phyloP scores from a whole-genome alignment of 2,113 vertebrate genomes.

The Diglossa brunneiventris region DNA sequence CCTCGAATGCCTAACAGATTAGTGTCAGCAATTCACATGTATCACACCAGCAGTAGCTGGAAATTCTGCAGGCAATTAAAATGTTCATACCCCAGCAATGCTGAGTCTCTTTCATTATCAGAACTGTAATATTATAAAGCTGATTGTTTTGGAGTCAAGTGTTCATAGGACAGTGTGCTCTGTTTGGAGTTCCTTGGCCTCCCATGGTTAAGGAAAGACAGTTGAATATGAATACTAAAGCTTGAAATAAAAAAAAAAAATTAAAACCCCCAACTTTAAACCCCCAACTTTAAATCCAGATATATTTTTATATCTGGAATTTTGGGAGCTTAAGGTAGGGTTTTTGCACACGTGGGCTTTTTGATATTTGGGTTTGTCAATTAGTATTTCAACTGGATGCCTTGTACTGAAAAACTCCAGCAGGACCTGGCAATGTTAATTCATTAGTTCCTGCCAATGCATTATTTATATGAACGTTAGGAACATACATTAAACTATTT shows the following conservation, averaged over 20 bases:
- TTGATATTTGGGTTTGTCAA: neutral
- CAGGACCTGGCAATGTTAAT: neutral
- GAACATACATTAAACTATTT: neutral
- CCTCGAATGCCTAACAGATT: neutral
- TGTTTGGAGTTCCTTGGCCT: neutral
- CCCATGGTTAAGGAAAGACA: neutral
- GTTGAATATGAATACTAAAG: neutral
- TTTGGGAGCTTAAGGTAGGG: neutral
- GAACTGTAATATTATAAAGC: neutral
- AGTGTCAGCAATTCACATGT: neutral
- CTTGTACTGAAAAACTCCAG: neutral
- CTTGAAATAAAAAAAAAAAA: neutral
- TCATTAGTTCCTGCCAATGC: neutral
- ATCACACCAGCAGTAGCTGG: neutral
- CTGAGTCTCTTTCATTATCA: neutral
- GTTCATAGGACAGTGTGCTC: neutral
- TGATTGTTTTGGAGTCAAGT: neutral
- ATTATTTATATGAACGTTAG: neutral
- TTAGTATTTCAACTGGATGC: neutral
- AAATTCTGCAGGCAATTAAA: conserved; percentile 20
- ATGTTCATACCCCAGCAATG: neutral
- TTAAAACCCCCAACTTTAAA: too few species aligned
- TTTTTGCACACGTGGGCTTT: neutral
- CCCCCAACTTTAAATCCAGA: neutral
- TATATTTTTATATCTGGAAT: neutral